phyloP scores from a whole-genome alignment of 2,888 invertebrate species.

The Rhogogaster chlorosoma region DNA sequence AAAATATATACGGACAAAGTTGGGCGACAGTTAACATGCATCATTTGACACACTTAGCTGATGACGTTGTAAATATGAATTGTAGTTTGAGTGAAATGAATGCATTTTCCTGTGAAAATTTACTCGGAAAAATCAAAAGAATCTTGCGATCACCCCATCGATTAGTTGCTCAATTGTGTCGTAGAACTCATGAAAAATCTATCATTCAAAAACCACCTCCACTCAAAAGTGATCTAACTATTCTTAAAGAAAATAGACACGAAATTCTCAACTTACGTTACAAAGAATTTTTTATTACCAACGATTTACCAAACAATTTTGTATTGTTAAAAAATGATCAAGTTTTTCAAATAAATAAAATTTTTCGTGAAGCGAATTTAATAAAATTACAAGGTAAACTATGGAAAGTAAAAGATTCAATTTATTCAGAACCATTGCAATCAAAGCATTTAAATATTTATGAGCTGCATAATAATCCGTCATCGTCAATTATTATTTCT shows the following conservation, averaged over 20 bases:
- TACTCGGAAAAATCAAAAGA: slow-evolving; percentile 23
- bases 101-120: not conserved
- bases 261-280: not conserved
- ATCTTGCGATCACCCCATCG: not conserved
- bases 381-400: too few species aligned
- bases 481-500: too few species aligned
- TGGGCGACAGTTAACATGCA: slow-evolving; percentile 68
- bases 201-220: not conserved
- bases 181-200: slow-evolving; percentile 23
- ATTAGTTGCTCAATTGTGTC: slow-evolving; percentile 21
- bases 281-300: not conserved
- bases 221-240: not conserved
- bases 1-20: slow-evolving; percentile 62
- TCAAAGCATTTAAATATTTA: too few species aligned
- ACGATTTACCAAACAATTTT: not conserved
- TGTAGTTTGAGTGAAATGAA: slow-evolving; percentile 28
- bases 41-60: slow-evolving; percentile 64
- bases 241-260: not conserved
- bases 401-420: too few species aligned
- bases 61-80: slow-evolving; percentile 58
- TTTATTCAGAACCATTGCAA: too few species aligned
- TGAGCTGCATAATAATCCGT: too few species aligned
- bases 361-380: too few species aligned
- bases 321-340: not conserved
- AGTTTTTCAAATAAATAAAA: too few species aligned